phyloP scores from a whole-genome alignment of 2,888 invertebrate genomes.

The Neria commutata region DNA sequence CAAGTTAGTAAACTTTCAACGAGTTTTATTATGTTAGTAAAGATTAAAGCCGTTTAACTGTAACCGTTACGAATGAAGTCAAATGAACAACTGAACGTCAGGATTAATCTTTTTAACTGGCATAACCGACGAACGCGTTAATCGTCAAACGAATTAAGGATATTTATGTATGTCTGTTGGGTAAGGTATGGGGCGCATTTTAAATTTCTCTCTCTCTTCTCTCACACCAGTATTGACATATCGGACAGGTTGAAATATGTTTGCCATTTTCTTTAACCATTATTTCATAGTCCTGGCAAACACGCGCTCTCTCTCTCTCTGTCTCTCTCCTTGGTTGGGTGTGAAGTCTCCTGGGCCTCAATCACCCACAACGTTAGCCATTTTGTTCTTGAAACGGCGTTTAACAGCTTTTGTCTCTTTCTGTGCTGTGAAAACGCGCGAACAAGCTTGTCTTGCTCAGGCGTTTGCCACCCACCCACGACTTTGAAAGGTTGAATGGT shows the following conservation, averaged over 20 bases:
- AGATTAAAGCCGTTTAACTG: not conserved
- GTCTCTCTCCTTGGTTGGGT: conserved; percentile 22
- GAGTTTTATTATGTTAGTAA: not conserved
- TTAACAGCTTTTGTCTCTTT: not conserved
- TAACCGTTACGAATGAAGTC: conserved; percentile 52
- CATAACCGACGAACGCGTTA: conserved; percentile 6
- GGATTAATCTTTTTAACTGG: conserved; percentile 54
- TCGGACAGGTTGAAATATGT: conserved; percentile 12
- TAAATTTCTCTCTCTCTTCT: conserved; percentile 26
- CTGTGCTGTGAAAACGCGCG: too few relatives aligned
- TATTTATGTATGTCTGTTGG: conserved; percentile 24
- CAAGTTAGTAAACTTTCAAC: not conserved
- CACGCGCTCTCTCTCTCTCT: conserved; percentile 29
- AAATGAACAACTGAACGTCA: conserved; percentile 53
- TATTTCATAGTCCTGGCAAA: conserved; percentile 45
- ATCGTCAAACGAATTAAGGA: conserved; percentile 23
- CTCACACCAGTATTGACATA: not conserved
- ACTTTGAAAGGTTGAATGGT: not conserved
- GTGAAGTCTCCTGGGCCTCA: conserved; percentile 25
- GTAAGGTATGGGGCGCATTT: conserved; percentile 19
- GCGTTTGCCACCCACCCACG: not conserved
- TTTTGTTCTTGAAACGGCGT: conserved; percentile 45
- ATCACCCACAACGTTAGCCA: conserved; percentile 48
- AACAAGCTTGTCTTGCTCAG: not conserved
- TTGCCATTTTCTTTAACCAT: conserved; percentile 48